These are phyloP conservation scores for Polymixis lichenea DNA, from an alignment of 2,888 invertebrate genomes.

Conservation along the genomic window DNA sequence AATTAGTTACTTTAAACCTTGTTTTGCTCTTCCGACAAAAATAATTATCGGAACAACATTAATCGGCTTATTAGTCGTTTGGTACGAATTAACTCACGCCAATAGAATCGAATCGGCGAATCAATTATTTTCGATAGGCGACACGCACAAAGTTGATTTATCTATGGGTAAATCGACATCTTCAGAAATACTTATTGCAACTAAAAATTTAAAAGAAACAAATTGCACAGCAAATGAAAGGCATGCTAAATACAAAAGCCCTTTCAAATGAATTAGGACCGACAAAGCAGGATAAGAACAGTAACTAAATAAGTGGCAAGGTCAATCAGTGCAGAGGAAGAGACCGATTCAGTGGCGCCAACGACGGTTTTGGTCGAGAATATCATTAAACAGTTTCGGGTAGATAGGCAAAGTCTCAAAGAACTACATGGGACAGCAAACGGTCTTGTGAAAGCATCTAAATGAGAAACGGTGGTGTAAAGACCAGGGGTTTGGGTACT, in stretches of 20 bases:
- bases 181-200: too few relatives aligned
- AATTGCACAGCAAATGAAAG: too few relatives aligned
- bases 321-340: slow-evolving; percentile 67
- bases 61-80: too few relatives aligned
- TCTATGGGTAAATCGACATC: too few relatives aligned
- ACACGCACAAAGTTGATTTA: too few relatives aligned
- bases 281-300: slow-evolving; percentile 38
- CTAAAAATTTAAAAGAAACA: too few relatives aligned
- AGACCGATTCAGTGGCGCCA: slow-evolving; percentile 62
- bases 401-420: background rate
- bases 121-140: too few relatives aligned
- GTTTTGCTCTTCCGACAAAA: too few relatives aligned
- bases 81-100: too few relatives aligned
- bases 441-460: background rate
- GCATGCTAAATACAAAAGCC: slow-evolving; percentile 34
- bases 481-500: background rate
- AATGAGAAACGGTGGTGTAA: background rate
- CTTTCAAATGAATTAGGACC: slow-evolving; percentile 48
- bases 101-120: too few relatives aligned
- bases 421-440: background rate
- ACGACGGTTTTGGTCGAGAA: slow-evolving; percentile 10
- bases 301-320: slow-evolving; percentile 64
- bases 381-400: background rate
- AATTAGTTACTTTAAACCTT: too few relatives aligned
- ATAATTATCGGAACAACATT: too few relatives aligned